Evolutionary conservation across 2,888 invertebrate genomes (phyloP), one percentile per base, ranked within the genome.

Genomic region (Eudemis profundana): DNA sequence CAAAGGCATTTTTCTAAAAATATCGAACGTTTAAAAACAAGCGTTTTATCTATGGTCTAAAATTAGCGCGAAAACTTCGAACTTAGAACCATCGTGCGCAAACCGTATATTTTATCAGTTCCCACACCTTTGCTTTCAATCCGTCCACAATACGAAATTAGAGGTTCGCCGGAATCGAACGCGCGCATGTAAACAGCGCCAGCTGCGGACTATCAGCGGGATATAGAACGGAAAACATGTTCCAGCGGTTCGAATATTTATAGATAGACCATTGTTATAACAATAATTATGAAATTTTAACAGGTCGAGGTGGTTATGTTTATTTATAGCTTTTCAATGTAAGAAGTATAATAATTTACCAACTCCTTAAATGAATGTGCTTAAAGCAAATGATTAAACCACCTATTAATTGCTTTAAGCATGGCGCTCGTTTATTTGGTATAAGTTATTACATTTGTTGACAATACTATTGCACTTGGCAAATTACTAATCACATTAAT

Each of bases 81-180:
- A 49, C 29, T 19, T 50, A 4, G 27, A 33, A 50, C 4, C 50
- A 21, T 38, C 60, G 27, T 27, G 47, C 21, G 61, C 42, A 54
- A 47, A 27, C 8, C 12, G 12, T 44, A 17, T 19, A 49, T 33
- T 27, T 53, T 33, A 7, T 17, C 27, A 5, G 14, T 46, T 64
- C 44, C 15, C 7, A 38, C 49, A 51, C 40, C 64, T 60, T 14
- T 29, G 59, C n/a, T 65, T 60, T 46, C 51, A 60, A 65, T 60
- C 65, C 53, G 46, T 65, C 65, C 51, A 40, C 59, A 53, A 38
- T 14, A 46, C 65, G 21, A 21, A 65, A 53, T 65, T 60, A 60
- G 56, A 59, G 64, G 64, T 46, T 65, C 65, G 44, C 51, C 46
- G 60, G 65, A 65, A 65, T 65, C 65, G 65, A 65, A 65, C 65